Base-by-base conservation (phyloP, 2,797 vertebrate genomes). In the Serranus cabrilla region DNA sequence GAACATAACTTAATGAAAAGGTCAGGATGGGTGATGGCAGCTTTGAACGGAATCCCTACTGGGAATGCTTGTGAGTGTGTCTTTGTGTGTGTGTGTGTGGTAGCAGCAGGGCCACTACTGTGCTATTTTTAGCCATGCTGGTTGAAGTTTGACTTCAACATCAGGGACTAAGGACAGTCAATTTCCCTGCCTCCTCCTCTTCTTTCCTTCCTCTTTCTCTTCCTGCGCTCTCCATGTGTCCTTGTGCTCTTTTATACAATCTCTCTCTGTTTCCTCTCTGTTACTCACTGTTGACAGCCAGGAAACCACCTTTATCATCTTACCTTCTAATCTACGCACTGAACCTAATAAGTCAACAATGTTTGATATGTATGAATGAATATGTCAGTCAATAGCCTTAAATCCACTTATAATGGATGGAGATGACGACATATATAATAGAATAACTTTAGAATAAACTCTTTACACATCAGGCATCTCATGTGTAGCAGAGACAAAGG, bases 1-100 rank as follows among this genome's bases (percentile, higher is more conserved):
- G 60, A 71, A 57, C 56, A 73, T 25, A 67, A 80, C 76, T 78
- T 77, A 81, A 84, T 73, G 65, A 85, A 90, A 92, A 92, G 86
- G 89, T 91, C 90, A 89, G 67, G n/a, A 66, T 59, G 62, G 75
- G 83, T 86, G 77, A 88, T 70, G 51, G 78, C 63, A 47, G 88
- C 90, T 91, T 93, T 93, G 91, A 92, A 90, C 84, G 80, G 82
- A 89, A 86, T 74, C 63, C 89, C 87, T 54, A 58, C 80, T 55
- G 80, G 59, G 80, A 42, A 23, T 58, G 25, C 27, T 66, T 66
- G 49, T 14, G 66, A 65, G 66, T 55, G 67, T 11, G 55, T 18
- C 46, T 27, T 56, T 31, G 71, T 58, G 49, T 40, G 71, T 64
- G 65, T 55, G 58, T 56, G 59, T 16, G 59, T 17, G 23, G 6